These are phyloP conservation scores for Mystacides longicornis DNA, from an alignment of 2,888 invertebrate genomes.

Conservation along the genomic window DNA sequence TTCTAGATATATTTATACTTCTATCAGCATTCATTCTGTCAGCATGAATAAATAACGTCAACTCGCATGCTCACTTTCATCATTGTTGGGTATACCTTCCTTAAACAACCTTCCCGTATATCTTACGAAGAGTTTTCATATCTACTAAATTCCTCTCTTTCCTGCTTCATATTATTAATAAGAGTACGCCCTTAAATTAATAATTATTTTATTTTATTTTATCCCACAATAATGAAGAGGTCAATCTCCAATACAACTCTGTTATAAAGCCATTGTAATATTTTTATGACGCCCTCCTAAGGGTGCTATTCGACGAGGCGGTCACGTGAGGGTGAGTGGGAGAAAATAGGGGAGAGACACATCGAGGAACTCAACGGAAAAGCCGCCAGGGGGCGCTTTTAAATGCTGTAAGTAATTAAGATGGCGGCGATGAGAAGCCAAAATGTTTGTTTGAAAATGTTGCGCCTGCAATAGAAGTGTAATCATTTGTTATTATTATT, in stretches of 20 bases:
- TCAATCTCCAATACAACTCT: background rate
- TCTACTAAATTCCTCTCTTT: no score
- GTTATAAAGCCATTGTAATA: slow-evolving; percentile 9
- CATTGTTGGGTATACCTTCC: no score
- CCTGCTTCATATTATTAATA: no score
- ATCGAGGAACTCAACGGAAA: background rate
- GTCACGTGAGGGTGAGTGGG: background rate
- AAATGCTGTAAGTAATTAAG: slow-evolving; percentile 7
- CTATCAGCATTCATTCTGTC: no score
- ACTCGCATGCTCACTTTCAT: no score
- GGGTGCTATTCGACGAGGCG: slow-evolving; percentile 1
- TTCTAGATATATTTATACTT: no score
- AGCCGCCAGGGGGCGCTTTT: slow-evolving; percentile 9
- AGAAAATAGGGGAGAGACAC: background rate
- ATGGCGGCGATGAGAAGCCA: slow-evolving; percentile 7
- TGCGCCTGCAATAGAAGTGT: background rate
- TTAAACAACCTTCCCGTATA: no score
- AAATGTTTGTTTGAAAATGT: slow-evolving; percentile 2
- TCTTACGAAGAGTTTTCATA: no score
- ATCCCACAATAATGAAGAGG: no score
- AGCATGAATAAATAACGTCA: no score
- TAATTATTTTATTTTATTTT: no score
- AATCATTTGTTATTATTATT: background rate
- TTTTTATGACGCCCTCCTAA: slow-evolving; percentile 11
- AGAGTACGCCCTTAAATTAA: no score